These are phyloP conservation scores for Conchocele bisecta DNA, from an alignment of 2,888 invertebrate species.

Conservation along the genomic window DNA sequence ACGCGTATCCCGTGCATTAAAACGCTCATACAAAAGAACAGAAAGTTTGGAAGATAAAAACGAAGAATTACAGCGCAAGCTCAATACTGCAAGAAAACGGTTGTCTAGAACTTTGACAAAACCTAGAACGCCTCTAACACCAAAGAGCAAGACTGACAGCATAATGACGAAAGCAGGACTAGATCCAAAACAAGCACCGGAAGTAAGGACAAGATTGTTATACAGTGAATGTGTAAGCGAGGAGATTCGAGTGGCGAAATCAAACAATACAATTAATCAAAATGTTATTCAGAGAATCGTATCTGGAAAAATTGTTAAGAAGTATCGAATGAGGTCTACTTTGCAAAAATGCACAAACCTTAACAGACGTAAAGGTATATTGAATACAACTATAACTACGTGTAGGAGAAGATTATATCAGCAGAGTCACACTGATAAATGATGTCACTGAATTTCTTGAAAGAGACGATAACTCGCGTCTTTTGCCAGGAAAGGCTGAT, in stretches of 20 bases:
- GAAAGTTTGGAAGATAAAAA: conserved; percentile 29
- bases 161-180: conserved; percentile 12
- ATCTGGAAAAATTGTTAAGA: conserved; percentile 4
- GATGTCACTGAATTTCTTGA: conserved; percentile 33
- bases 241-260: conserved; percentile 10
- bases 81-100: conserved; percentile 16
- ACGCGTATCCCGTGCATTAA: conserved; percentile 12
- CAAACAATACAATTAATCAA: not conserved
- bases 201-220: conserved; percentile 19
- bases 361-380: not conserved
- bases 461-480: conserved; percentile 40
- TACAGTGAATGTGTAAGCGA: conserved; percentile 14
- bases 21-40: conserved; percentile 9
- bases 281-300: conserved; percentile 1
- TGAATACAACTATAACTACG: not conserved
- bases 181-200: conserved; percentile 16
- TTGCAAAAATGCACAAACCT: too few species aligned
- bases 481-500: conserved; percentile 41
- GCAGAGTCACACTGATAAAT: not conserved
- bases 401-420: not conserved
- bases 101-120: not conserved
- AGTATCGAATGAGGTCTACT: too few species aligned
- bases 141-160: conserved; percentile 20
- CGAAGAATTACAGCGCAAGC: conserved; percentile 12
- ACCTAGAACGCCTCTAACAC: not conserved